Base-by-base conservation (phyloP, 2,113 vertebrate species). In the Oreotrochilus melanogaster region DNA sequence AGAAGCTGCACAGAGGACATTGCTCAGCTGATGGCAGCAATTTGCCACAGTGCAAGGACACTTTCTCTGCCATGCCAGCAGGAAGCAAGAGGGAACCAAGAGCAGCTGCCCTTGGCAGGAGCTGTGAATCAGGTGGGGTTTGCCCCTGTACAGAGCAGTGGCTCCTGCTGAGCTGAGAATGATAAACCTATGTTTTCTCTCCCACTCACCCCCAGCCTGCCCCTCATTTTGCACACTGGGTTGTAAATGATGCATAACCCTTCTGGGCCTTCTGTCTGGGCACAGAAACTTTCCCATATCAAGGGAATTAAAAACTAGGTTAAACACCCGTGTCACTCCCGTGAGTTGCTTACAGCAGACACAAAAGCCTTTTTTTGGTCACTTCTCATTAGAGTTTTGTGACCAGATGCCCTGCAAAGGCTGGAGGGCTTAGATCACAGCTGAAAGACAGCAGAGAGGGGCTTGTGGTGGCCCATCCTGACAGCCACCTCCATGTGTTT, bases 231-330 rank as follows among this genome's bases (percentile, higher is more conserved):
- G 66, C 92, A 6, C 70, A 6, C 0, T 18, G 75, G 45, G 19
- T 86, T 92, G 86, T 97, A 96, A 97, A 95, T 94, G 93, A 96
- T 97, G 95, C 89, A 97, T 94, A 19, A 93, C 81, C 93, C 93
- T 96, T 95, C 91, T 61, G 91, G 94, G 95, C 93, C 91, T 89
- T 70, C 78, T 94, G 95, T 93, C 76, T 62, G 87, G 81, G 87
- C 78, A 76, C 92, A 76, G 87, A 71, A 96, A 86, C 87, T 64
- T 72, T 14, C 58, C 81, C 54, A 11, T 70, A 21, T 11, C 89
- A 1, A 73, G 94, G 95, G 93, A 95, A 96, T 97, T 88, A 5
- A 82, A 92, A 97, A 96, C 74, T 95, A 56, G 93, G 95, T 89
- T 95, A 96, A 66, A 62, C 89, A 83, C 24, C 53, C 47, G 79